Conservation (phyloP, 1,140 invertebrate species). For the Tetramorium parvispinum region DNA sequence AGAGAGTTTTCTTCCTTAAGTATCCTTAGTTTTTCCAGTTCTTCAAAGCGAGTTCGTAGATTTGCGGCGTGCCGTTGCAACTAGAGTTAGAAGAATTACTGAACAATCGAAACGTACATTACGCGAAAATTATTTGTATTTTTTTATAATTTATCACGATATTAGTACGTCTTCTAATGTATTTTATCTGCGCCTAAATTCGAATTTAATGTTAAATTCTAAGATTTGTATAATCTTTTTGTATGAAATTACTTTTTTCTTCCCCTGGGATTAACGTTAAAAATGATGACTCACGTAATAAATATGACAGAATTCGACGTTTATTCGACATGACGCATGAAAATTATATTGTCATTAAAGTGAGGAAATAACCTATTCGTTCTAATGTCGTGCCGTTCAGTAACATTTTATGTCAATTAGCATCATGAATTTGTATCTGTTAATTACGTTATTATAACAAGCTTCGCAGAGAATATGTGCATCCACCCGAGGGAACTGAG, state of each 20-base stretch:
- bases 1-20: too few species aligned
- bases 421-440: conserved; percentile 34
- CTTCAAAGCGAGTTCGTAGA: not conserved
- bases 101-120: not conserved
- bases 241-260: not conserved
- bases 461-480: conserved; percentile 3
- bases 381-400: conserved; percentile 9
- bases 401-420: conserved; percentile 42
- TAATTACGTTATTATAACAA: conserved; percentile 44
- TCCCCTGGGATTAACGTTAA: not conserved
- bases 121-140: not conserved
- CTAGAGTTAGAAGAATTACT: not conserved
- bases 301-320: not conserved
- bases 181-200: not conserved
- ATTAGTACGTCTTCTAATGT: not conserved
- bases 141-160: not conserved
- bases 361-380: not conserved
- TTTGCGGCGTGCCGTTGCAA: not conserved
- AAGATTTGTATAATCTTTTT: not conserved
- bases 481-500: not conserved
- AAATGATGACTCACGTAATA: not conserved
- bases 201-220: not conserved
- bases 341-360: not conserved
- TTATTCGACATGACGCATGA: not conserved
- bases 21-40: conserved; percentile 5